phyloP scores from a whole-genome alignment of 2,113 vertebrate species.

The Perccottus glenii region DNA sequence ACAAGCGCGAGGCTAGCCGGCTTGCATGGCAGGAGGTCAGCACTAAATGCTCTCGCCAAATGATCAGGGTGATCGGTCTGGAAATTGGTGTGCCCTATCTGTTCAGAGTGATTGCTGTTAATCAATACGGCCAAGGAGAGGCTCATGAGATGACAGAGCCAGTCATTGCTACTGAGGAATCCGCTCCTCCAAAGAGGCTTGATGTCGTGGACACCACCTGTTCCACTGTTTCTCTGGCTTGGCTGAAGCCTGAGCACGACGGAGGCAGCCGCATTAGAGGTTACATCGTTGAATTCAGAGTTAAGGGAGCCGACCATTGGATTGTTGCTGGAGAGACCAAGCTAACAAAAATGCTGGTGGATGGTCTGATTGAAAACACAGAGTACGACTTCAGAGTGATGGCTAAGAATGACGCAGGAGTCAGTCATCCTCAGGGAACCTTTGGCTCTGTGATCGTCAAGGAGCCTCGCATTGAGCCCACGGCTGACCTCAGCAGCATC shows the following conservation, averaged over 20 bases:
- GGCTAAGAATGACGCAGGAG: conserved; percentile 93
- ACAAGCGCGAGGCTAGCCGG: conserved; percentile 94
- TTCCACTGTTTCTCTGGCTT: conserved; percentile 90
- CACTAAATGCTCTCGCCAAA: conserved; percentile 90
- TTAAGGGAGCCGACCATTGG: conserved; percentile 89
- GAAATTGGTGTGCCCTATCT: conserved; percentile 88
- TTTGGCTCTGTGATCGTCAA: conserved; percentile 94
- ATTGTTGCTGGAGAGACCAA: conserved; percentile 88
- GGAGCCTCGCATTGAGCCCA: conserved; percentile 96
- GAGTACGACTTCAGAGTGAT: conserved; percentile 97
- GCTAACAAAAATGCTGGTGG: conserved; percentile 87
- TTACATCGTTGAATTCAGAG: conserved; percentile 92
- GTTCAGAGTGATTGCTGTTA: conserved; percentile 93
- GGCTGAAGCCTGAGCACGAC: conserved; percentile 97
- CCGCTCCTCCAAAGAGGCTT: conserved; percentile 92
- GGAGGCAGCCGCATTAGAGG: conserved; percentile 93
- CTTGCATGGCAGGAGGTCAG: conserved; percentile 93
- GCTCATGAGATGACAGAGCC: conserved; percentile 92
- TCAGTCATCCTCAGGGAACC: conserved; percentile 92
- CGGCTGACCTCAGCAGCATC: conserved; percentile 95
- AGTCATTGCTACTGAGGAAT: conserved; percentile 94
- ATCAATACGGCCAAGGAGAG: conserved; percentile 93
- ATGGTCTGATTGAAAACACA: conserved; percentile 90
- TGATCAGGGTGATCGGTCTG: conserved; percentile 86
- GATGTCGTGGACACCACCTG: conserved; percentile 92